These are phyloP conservation scores for Ascidia mentula DNA, from an alignment of 23 tunicate genomes.

Conservation along the genomic window DNA sequence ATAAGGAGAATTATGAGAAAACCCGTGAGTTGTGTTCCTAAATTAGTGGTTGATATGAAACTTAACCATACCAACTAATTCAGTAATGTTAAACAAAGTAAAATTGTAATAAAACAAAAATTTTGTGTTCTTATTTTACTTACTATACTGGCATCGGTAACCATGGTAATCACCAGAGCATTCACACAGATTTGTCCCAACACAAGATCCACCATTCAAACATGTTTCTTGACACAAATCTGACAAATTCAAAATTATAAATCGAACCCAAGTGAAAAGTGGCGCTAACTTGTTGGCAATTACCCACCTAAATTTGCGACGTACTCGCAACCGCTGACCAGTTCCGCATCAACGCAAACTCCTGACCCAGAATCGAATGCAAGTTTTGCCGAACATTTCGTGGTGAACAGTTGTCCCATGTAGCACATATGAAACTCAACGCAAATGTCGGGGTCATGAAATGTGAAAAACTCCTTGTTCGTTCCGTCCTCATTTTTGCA, in stretches of 20 bases:
- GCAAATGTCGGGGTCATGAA: neutral
- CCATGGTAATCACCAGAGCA: conserved; percentile 16
- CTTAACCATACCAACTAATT: too few relatives aligned
- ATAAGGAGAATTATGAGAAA: too few relatives aligned
- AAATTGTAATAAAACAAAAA: too few relatives aligned
- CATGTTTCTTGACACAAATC: conserved; percentile 17
- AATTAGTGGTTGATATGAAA: too few relatives aligned
- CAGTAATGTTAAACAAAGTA: too few relatives aligned
- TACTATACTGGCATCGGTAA: conserved; percentile 31
- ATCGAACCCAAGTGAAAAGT: neutral
- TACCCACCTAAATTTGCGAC: neutral
- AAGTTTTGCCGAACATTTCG: neutral
- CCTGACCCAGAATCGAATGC: neutral
- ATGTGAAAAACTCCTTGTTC: neutral
- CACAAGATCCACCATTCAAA: conserved; percentile 32
- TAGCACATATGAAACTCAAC: neutral
- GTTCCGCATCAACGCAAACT: neutral
- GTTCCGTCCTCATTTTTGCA: neutral
- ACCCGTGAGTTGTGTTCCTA: too few relatives aligned
- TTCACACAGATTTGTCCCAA: conserved; percentile 16
- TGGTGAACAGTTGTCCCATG: neutral
- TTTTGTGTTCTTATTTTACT: too few relatives aligned
- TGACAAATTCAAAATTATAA: neutral
- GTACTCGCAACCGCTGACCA: neutral
- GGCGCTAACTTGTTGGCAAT: neutral